A percentile compares a stretch with the other conserved stretches of the same genome.
These are phyloP conservation scores for Phenganax stokvisi DNA, from an alignment of 92 coral and sea anemone genomes.

Conservation along the genomic window DNA sequence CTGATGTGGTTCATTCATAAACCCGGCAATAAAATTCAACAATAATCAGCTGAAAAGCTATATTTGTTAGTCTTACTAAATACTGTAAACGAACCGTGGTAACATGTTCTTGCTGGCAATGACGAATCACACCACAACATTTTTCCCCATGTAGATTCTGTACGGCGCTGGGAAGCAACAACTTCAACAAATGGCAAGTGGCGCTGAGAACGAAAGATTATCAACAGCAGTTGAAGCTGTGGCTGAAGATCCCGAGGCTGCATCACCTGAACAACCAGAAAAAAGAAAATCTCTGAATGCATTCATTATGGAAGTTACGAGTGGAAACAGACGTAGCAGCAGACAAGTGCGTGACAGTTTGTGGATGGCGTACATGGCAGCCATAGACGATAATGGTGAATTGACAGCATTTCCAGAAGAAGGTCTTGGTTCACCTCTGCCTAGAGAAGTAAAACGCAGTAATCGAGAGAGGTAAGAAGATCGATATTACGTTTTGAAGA, in stretches of 20 bases:
- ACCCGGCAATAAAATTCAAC: neutral
- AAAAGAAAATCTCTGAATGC: conserved; percentile 11
- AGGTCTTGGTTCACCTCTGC: neutral
- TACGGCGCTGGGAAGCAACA: conserved; percentile 39
- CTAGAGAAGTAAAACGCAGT: conserved; percentile 1
- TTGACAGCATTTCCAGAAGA: conserved; percentile 7
- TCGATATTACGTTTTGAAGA: neutral
- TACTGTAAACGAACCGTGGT: neutral
- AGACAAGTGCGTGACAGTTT: conserved; percentile 38
- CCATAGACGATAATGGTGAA: conserved; percentile 19
- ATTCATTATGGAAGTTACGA: conserved; percentile 29
- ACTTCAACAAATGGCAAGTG: conserved; percentile 16
- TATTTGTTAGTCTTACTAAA: neutral
- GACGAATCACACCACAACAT: neutral
- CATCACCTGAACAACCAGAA: conserved; percentile 2
- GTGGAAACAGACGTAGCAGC: conserved; percentile 39
- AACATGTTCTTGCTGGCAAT: neutral
- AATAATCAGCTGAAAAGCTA: neutral
- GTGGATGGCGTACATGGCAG: conserved; percentile 41
- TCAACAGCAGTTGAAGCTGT: conserved; percentile 16
- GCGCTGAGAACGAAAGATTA: neutral
- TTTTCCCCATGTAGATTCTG: conserved; percentile 19
- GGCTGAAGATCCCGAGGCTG: conserved; percentile 16
- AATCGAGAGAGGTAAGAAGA: conserved; percentile 24
- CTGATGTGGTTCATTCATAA: no score